A percentile compares a stretch with the other conserved stretches of the same genome.
Conservation (phyloP, 2,888 invertebrate genomes). For the Nomada goodeniana region DNA sequence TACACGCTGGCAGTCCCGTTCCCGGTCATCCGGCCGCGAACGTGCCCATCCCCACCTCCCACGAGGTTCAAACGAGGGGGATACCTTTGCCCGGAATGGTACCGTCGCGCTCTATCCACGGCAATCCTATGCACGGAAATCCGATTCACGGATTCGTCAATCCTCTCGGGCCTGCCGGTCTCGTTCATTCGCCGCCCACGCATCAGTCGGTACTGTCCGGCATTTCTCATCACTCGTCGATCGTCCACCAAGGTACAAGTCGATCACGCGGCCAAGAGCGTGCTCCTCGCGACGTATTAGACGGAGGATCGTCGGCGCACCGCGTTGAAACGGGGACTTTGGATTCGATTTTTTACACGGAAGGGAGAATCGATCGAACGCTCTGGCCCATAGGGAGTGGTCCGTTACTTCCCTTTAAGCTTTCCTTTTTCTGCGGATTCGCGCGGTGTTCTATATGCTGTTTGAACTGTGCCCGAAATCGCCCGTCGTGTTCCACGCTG, state of each 20-base stretch:
- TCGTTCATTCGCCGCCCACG: conserved; percentile 73
- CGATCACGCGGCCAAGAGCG: conserved; percentile 4
- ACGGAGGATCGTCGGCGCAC: conserved; percentile 52
- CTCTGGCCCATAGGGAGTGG: not conserved
- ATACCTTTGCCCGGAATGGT: conserved; percentile 83
- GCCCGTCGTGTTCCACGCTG: conserved; percentile 17
- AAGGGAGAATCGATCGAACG: conserved; percentile 11
- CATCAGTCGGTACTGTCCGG: conserved; percentile 69
- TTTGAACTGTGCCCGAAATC: conserved; percentile 27
- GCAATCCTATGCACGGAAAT: conserved; percentile 76
- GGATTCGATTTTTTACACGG: not conserved
- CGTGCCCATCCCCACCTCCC: conserved; percentile 65
- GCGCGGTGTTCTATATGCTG: conserved; percentile 20
- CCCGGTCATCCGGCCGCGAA: conserved; percentile 67
- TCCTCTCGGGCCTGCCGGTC: conserved; percentile 79
- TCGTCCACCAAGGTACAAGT: conserved; percentile 77
- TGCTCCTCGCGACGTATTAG: not conserved
- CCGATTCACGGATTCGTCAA: conserved; percentile 82
- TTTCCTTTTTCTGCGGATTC: not conserved
- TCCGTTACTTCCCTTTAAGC: not conserved
- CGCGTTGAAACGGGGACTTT: not conserved
- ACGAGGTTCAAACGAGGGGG: conserved; percentile 78
- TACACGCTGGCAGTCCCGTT: conserved; percentile 71
- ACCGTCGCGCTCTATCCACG: conserved; percentile 73
- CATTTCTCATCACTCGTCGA: conserved; percentile 76